Conservation (phyloP, 2,113 vertebrate species). For the Trichechus manatus region DNA sequence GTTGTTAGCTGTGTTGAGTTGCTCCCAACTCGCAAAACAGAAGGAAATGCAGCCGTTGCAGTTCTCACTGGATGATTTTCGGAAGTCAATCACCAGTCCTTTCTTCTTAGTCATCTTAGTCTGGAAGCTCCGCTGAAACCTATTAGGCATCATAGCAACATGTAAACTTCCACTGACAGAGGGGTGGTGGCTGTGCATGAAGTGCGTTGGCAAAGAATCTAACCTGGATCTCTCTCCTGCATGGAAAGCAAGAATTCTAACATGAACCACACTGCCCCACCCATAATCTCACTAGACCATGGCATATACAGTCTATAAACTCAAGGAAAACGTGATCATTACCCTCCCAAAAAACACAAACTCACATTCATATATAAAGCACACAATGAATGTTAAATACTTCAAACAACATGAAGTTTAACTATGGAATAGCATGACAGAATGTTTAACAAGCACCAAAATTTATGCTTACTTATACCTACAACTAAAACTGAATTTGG, state of each 20-base stretch:
- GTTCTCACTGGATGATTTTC: neutral
- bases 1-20: neutral
- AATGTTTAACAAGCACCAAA: neutral
- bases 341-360: neutral
- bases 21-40: neutral
- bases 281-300: neutral
- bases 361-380: neutral
- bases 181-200: neutral
- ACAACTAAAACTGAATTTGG: neutral
- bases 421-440: neutral
- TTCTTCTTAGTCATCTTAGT: neutral
- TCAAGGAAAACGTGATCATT: neutral
- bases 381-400: neutral
- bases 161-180: neutral
- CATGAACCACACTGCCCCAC: neutral
- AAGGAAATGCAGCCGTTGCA: neutral
- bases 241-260: no score
- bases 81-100: neutral
- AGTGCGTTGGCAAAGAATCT: neutral
- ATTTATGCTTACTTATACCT: neutral
- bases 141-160: neutral
- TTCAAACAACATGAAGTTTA: neutral
- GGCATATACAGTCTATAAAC: neutral
- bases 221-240: no score
- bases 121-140: neutral